Conservation (phyloP, 2,797 vertebrate genomes). For the Nothura maculosa region DNA sequence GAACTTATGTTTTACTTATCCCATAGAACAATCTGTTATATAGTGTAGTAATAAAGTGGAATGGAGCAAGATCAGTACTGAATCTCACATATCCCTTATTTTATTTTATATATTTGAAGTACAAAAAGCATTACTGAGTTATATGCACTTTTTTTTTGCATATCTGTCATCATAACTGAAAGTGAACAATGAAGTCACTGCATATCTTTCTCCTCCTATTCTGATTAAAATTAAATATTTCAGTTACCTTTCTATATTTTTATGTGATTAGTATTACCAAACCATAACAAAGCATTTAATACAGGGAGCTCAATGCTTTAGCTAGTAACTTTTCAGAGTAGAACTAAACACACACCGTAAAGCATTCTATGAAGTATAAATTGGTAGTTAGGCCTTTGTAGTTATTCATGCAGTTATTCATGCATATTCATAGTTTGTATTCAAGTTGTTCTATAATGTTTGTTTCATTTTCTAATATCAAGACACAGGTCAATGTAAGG, state of each 20-base stretch:
- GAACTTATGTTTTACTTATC: background rate
- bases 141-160: background rate
- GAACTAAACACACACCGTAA: background rate
- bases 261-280: background rate
- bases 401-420: background rate
- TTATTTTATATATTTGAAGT: background rate
- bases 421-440: background rate
- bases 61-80: fast-evolving
- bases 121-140: background rate
- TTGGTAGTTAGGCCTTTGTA: background rate
- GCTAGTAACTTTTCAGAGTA: background rate
- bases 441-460: background rate
- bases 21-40: background rate
- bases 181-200: background rate
- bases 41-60: background rate
- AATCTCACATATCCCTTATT: background rate
- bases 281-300: background rate
- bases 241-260: background rate
- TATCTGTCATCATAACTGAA: background rate
- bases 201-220: background rate
- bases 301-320: background rate
- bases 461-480: background rate
- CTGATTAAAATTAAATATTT: background rate
- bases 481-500: background rate
- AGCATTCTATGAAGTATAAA: background rate